These are phyloP conservation scores for Pipa parva DNA, from an alignment of 2,113 vertebrate species.

Conservation along the genomic window DNA sequence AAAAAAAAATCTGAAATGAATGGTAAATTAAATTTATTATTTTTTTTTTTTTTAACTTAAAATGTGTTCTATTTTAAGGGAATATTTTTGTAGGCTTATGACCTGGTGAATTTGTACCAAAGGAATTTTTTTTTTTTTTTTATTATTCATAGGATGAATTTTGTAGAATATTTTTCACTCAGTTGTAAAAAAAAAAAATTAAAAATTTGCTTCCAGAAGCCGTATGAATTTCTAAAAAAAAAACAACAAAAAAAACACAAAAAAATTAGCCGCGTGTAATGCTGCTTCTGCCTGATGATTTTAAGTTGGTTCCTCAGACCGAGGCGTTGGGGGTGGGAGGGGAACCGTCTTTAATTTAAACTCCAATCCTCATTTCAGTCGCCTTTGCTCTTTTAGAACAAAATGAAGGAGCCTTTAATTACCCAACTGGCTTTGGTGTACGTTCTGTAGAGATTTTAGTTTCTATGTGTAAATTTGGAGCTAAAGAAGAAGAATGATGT, in stretches of 20 bases:
- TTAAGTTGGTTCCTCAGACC: constrained; percentile 1
- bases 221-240: constrained; percentile 12
- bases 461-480: constrained; percentile 60
- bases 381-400: constrained; percentile 12
- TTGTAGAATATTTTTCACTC: constrained; percentile 43
- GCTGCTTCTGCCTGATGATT: constrained; percentile 15
- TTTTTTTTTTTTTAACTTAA: constrained; percentile 53
- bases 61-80: constrained; percentile 54
- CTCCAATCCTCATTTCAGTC: background rate
- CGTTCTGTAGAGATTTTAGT: constrained; percentile 55
- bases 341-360: background rate
- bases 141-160: constrained; percentile 50
- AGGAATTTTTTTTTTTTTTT: constrained; percentile 42
- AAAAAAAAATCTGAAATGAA: constrained; percentile 1
- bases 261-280: constrained; percentile 5
- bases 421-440: constrained; percentile 50
- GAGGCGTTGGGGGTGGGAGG: background rate
- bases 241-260: constrained; percentile 23
- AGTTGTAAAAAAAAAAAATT: constrained; percentile 45
- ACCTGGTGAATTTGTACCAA: constrained; percentile 44
- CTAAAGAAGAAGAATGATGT: constrained; percentile 45
- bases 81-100: constrained; percentile 49
- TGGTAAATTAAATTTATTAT: constrained; percentile 31
- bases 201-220: constrained; percentile 30
- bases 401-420: constrained; percentile 37